Conservation (phyloP, 2,888 invertebrate genomes). For the Tachina grossa region DNA sequence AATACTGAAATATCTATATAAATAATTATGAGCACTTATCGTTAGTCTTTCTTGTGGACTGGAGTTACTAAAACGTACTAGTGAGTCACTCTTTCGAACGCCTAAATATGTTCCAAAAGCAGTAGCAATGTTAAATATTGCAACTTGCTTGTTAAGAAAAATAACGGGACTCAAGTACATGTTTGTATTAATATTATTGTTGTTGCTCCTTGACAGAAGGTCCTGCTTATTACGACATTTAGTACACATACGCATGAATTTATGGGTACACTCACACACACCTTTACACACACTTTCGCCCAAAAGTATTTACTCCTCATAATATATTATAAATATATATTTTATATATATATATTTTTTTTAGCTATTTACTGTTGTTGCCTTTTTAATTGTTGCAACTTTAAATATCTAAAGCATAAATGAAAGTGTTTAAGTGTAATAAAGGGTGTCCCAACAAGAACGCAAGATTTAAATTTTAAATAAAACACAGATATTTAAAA, state of each 20-base stretch:
- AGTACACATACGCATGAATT: conserved; percentile 10
- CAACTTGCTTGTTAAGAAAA: too few species aligned
- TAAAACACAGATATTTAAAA: too few species aligned
- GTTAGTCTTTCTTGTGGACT: too few species aligned
- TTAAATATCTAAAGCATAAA: conserved; percentile 62
- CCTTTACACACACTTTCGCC: not conserved
- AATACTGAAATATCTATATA: too few species aligned
- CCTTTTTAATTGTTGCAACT: conserved; percentile 37
- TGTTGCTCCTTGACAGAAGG: conserved; percentile 53
- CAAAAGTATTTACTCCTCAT: conserved; percentile 23
- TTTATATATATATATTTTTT: conserved; percentile 30
- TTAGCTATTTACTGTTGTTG: conserved; percentile 43
- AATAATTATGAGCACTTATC: too few species aligned
- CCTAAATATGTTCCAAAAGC: too few species aligned
- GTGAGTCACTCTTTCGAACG: too few species aligned
- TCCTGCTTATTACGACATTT: conserved; percentile 52
- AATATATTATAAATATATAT: not conserved
- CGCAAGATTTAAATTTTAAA: too few species aligned
- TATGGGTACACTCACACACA: not conserved
- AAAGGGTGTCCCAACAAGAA: too few species aligned
- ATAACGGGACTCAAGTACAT: too few species aligned
- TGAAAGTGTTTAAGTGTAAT: conserved; percentile 61
- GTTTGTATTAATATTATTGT: conserved; percentile 18
- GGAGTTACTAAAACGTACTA: too few species aligned
- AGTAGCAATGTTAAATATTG: too few species aligned